These are phyloP conservation scores for Zapornia atra DNA, from an alignment of 2,113 vertebrate genomes.

Conservation along the genomic window DNA sequence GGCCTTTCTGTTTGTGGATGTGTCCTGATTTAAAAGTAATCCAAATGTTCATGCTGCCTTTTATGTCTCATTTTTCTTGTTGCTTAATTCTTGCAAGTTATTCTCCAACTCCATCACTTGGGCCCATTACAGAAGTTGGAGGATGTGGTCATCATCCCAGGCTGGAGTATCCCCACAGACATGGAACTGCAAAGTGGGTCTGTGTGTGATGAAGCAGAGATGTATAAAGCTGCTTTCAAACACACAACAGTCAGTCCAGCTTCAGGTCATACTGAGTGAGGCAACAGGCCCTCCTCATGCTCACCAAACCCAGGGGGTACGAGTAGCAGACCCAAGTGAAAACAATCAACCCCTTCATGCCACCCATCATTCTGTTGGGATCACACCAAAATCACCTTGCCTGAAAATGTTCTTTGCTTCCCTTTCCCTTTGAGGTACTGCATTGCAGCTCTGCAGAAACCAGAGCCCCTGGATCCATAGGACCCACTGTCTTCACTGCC, in stretches of 20 bases:
- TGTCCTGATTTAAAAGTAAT: neutral
- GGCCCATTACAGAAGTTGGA: no score
- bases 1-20: neutral
- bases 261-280: neutral
- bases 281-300: neutral
- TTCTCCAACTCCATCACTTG: neutral
- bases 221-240: neutral
- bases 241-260: rapidly evolving
- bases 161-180: neutral
- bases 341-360: neutral
- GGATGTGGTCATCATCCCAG: neutral
- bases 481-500: neutral
- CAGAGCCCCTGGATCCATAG: neutral
- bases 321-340: neutral
- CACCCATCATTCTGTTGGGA: neutral
- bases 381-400: neutral
- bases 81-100: neutral
- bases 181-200: neutral
- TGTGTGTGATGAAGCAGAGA: neutral
- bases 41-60: neutral
- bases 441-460: neutral
- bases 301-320: neutral
- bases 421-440: neutral
- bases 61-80: neutral
- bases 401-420: neutral